phyloP scores from a whole-genome alignment of 2,113 vertebrate genomes.

The Amphilophus citrinellus region DNA sequence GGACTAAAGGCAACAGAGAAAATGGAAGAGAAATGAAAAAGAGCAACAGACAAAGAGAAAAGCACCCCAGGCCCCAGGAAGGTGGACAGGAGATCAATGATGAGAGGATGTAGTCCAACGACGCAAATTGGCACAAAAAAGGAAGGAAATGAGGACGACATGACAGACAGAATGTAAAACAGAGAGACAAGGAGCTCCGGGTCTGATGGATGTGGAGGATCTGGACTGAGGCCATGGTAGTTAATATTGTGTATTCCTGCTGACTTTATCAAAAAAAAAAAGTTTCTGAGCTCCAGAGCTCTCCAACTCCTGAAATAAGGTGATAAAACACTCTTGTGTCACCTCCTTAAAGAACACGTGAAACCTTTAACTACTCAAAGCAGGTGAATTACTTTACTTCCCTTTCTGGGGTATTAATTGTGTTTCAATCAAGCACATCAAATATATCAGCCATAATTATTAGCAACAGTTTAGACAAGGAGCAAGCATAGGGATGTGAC shows the following conservation, averaged over 20 bases:
- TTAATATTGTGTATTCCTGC: background rate
- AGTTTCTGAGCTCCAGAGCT: background rate
- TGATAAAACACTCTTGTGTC: background rate
- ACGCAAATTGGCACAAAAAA: slow-evolving; percentile 44
- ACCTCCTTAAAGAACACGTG: slow-evolving; percentile 7
- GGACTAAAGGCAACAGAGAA: background rate
- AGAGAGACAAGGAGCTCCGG: slow-evolving; percentile 29
- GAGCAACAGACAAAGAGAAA: background rate
- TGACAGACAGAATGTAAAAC: slow-evolving; percentile 47
- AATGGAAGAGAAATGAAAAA: background rate
- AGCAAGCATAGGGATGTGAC: background rate
- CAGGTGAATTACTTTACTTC: background rate
- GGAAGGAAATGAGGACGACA: slow-evolving; percentile 38
- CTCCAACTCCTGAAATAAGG: background rate
- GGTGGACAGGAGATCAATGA: slow-evolving; percentile 62
- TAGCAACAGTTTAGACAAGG: background rate
- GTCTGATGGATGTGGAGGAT: slow-evolving; percentile 17
- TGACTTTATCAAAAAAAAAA: background rate
- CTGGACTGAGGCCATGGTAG: slow-evolving; percentile 22
- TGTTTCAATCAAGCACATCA: background rate
- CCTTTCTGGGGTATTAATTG: slow-evolving; percentile 8
- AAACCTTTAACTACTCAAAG: slow-evolving; percentile 12
- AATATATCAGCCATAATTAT: background rate
- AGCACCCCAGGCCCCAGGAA: background rate
- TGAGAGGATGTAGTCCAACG: slow-evolving; percentile 48